Evolutionary conservation across 53 echinoderm and acorn worm genomes (phyloP).

Genomic region (Zoroaster sp.): DNA sequence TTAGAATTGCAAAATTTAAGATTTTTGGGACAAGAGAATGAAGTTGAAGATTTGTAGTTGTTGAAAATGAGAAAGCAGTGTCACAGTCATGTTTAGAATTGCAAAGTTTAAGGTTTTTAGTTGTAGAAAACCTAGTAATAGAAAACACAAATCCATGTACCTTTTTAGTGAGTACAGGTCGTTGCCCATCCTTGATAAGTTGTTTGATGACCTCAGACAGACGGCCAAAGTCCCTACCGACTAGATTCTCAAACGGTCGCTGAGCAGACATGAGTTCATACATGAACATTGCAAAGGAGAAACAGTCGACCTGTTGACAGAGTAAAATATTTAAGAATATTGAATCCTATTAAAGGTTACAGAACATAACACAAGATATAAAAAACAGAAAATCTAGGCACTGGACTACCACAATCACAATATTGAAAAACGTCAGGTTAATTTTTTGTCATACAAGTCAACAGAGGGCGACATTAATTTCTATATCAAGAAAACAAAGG

Average conservation of each 20-base stretch:
- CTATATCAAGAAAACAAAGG: no score
- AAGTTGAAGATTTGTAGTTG: no score
- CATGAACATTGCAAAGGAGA: conserved; percentile 99
- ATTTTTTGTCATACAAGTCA: neutral
- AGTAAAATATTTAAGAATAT: neutral
- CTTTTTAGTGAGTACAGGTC: conserved; percentile 88
- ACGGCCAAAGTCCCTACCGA: conserved; percentile 86
- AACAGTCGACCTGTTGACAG: conserved; percentile 87
- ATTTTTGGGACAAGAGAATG: no score
- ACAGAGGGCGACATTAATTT: no score
- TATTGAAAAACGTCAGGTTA: neutral
- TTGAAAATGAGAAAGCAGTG: no score
- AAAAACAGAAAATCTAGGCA: neutral
- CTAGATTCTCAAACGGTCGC: conserved; percentile 84
- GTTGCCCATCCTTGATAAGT: conserved; percentile 92
- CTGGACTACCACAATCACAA: neutral
- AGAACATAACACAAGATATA: no score
- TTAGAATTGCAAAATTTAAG: no score
- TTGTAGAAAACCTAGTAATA: no score
- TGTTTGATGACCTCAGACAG: conserved; percentile 95
- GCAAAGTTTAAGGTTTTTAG: no score
- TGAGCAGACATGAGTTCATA: conserved; percentile 92
- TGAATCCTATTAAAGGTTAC: no score
- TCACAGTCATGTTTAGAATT: no score
- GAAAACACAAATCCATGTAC: conserved; percentile 39